Evolutionary conservation across 2,888 invertebrate species (phyloP), one percentile per base, ranked within the genome.

Genomic region (Drosophila leonis): DNA sequence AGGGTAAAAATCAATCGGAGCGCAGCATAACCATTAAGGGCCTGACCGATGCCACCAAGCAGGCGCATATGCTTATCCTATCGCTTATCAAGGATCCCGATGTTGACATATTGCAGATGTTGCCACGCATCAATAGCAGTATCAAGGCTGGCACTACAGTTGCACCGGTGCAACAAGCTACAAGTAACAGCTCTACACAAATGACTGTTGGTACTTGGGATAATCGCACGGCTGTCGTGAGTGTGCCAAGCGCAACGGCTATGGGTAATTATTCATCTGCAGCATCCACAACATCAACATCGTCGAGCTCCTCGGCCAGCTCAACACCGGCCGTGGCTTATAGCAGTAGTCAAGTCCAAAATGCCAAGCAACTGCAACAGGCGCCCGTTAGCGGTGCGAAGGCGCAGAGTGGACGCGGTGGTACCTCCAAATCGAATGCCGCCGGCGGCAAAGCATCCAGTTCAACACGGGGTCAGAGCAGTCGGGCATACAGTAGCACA

Each of bases 21-120:
- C 94, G 99, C 82, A 97, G 97, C 90, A 98, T 99, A 80, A 98
- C 98, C 46, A 98, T 99, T 91, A 98, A 98, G 94, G 98, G 98
- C 54, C 96, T 98, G 0, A 95, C 96, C 24, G 98, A 99, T 88
- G 97, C 98, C 9, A 98, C 97, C 0, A 97, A 97, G 92, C 98
- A 98, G 92, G 99, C 99, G 59, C 97, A 98, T 91, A 95, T 95
- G 83, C 94, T 99, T 90, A 99, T 99, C 83, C 95, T 97, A 48
- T 96, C 98, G 12, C 95, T 99, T 90, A 97, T 99, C 90, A 97
- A 98, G 93, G 99, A 99, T 94, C 98, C 98, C 7, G 99, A 99
- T 84, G 97, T 97, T 4, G 98, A 98, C 92, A 96, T 98, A 83
- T 94, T 96, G 80, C 96, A 96, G 91, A 95, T 98, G 94, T 93